These are phyloP conservation scores for Ormyrus pomaceus DNA, from an alignment of 2,888 invertebrate species.

Conservation along the genomic window DNA sequence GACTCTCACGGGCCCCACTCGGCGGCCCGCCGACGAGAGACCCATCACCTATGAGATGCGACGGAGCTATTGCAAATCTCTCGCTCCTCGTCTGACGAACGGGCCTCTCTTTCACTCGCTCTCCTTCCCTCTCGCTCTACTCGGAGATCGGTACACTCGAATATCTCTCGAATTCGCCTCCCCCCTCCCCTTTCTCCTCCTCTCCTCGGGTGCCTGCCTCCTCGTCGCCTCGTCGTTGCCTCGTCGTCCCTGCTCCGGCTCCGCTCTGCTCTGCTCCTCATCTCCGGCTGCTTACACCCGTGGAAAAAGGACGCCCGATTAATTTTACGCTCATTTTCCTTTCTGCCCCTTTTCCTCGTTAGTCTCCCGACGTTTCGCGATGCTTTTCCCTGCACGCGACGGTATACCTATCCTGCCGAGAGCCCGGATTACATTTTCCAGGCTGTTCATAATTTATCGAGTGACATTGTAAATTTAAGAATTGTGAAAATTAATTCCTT, in stretches of 20 bases:
- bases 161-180: constrained; percentile 59
- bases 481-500: too few species aligned
- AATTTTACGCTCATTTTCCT: not conserved
- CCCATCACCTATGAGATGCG: constrained; percentile 75
- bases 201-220: not conserved
- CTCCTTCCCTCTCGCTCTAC: constrained; percentile 15
- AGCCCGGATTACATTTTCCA: too few species aligned
- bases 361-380: not conserved
- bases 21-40: constrained; percentile 57
- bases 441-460: too few species aligned
- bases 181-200: constrained; percentile 39
- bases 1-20: constrained; percentile 45
- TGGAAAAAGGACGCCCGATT: too few species aligned
- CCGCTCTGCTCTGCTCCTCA: not conserved
- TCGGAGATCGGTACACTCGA: constrained; percentile 29
- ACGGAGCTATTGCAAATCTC: constrained; percentile 70
- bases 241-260: not conserved
- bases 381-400: too few species aligned
- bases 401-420: too few species aligned
- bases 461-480: too few species aligned
- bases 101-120: not conserved
- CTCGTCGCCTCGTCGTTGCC: not conserved
- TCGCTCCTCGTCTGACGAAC: constrained; percentile 52
- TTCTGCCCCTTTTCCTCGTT: constrained; percentile 1
- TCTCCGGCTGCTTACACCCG: not conserved